Conservation (phyloP, 2,888 invertebrate genomes). For the Brachylomia viminalis region DNA sequence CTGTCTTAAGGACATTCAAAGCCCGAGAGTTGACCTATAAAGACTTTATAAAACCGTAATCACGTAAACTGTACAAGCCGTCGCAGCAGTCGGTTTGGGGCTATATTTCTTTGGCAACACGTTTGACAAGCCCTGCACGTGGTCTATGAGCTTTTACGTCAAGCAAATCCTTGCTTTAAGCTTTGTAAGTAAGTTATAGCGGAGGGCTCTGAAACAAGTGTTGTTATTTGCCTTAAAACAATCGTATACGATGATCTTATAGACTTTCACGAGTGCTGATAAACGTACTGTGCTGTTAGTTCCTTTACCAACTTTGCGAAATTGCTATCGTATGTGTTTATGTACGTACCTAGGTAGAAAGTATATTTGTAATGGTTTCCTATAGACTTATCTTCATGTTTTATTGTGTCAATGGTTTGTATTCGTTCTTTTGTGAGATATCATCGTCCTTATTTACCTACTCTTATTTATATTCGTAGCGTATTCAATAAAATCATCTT, state of each 20-base stretch:
- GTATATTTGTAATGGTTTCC: not conserved
- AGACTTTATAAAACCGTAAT: constrained; percentile 16
- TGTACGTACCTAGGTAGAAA: not conserved
- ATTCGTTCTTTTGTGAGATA: not conserved
- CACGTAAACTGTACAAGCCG: constrained; percentile 38
- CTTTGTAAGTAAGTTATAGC: constrained; percentile 60
- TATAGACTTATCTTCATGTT: not conserved
- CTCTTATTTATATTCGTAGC: not conserved
- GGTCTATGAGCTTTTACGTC: constrained; percentile 71
- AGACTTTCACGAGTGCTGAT: no score
- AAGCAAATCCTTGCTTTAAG: constrained; percentile 73
- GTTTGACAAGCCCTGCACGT: constrained; percentile 72
- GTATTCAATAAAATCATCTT: not conserved
- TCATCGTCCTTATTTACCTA: not conserved
- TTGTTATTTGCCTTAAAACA: no score
- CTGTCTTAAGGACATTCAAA: not conserved
- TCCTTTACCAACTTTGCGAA: not conserved
- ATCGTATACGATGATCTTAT: fast-evolving
- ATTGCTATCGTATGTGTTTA: not conserved
- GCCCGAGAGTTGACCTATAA: not conserved
- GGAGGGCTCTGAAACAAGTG: constrained; percentile 36
- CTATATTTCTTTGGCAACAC: constrained; percentile 52
- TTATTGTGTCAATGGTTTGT: no score
- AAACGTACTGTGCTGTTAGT: not conserved
- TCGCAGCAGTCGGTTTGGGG: not conserved